phyloP scores from a whole-genome alignment of 1,140 invertebrate genomes.

The Zaprionus capensis region DNA sequence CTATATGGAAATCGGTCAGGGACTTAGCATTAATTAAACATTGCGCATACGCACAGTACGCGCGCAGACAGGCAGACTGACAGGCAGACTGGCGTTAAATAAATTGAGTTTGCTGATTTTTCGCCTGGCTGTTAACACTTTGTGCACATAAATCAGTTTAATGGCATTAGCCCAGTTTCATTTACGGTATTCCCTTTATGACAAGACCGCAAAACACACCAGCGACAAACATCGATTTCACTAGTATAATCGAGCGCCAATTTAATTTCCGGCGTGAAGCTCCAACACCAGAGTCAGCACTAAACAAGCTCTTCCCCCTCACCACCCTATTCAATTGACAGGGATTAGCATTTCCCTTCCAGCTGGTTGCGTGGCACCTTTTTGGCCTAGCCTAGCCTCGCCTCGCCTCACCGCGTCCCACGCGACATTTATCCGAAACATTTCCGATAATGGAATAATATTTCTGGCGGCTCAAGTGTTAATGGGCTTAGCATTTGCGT shows the following conservation, averaged over 20 bases:
- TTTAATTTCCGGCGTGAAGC: constrained; percentile 70
- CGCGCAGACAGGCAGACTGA: not conserved
- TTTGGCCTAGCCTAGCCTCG: not conserved
- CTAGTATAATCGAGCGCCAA: constrained; percentile 55
- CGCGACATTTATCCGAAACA: not conserved
- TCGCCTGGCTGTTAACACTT: constrained; percentile 51
- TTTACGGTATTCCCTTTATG: constrained; percentile 41
- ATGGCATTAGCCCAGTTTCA: constrained; percentile 57
- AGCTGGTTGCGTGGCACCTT: not conserved
- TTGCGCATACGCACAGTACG: constrained; percentile 57
- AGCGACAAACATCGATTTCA: constrained; percentile 56
- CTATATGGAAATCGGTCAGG: constrained; percentile 27
- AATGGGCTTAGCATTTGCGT: constrained; percentile 57
- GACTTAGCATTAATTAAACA: constrained; percentile 44
- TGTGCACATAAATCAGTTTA: constrained; percentile 59
- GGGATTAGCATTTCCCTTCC: constrained; percentile 38
- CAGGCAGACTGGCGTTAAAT: constrained; percentile 24
- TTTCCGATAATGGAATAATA: constrained; percentile 55
- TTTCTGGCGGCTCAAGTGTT: constrained; percentile 45
- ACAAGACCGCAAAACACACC: constrained; percentile 32
- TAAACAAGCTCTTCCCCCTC: not conserved
- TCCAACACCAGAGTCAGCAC: constrained; percentile 24
- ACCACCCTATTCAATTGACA: constrained; percentile 3
- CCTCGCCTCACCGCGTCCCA: not conserved
- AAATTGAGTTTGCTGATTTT: constrained; percentile 55